Evolutionary conservation across 2,888 invertebrate genomes (phyloP), one percentile per base, ranked within the genome.

Genomic region (Spodoptera picta): DNA sequence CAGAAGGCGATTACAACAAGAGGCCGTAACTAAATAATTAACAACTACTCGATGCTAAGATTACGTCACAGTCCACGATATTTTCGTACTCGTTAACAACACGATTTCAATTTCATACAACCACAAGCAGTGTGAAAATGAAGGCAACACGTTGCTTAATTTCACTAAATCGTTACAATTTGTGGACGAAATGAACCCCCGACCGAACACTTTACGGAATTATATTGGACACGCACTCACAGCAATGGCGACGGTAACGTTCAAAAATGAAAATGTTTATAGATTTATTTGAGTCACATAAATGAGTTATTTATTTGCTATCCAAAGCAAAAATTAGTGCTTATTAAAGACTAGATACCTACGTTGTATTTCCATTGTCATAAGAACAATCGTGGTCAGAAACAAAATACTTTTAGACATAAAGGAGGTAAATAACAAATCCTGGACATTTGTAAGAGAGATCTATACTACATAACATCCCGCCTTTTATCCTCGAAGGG

Each of bases 61-160:
- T 79, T 74, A 74, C 73, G 73, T 74, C 73, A 61, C 53, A 58
- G 60, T 65, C 65, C 67, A 73, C 82, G 79, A 81, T 81, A 84
- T 85, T 87, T 87, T 85, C 79, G 79, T 83, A 84, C 87, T 88
- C 86, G 88, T 90, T 90, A 90, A 86, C 87, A 81, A 83, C 91
- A 90, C 90, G 90, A 90, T 90, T 90, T 91, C 90, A 91, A 90
- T 90, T 90, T 89, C 80, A 86, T 83, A 81, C 75, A 65, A 79
- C 73, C 77, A 76, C 83, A 78, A 83, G 83, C 83, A 83, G 85
- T 86, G 85, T 85, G 85, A 83, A 85, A 86, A 88, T 86, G 85
- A 81, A 83, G 78, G 82, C 78, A 84, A 85, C 85, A 85, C 80
- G 83, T 81, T 82, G 78, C 83, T 87, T 87, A 77, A 89, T 88